Evolutionary conservation across 2,797 vertebrate species (phyloP), one percentile per base, ranked within the genome.

Genomic region (Yasuhikotakia modesta): DNA sequence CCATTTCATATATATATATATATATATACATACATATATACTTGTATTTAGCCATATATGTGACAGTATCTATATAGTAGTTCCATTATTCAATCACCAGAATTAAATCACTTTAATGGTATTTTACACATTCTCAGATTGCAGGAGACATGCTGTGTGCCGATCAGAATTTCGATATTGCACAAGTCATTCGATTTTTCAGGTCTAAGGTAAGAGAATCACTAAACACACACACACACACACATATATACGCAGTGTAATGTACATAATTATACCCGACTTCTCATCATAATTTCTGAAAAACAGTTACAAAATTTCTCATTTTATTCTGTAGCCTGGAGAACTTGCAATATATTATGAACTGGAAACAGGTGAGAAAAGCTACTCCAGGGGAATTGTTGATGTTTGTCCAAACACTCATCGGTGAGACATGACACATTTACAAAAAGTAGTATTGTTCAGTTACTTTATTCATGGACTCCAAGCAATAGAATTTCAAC

Each of bases 121-220:
- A 24, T 79, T 64, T 73, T 66, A n/a, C 22, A 3, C 14, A 17
- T 57, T 1, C 78, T 4, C 84, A 95, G 94, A 92, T 95, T 55
- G 94, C 94, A 27, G 94, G 94, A 52, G 94, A 95, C 87, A 95
- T 95, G 94, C 90, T 95, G 45, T 95, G 93, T 87, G 89, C 92
- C 0, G 94, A 95, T 87, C 93, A 93, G 71, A 94, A 95, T 84
- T 94, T 95, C 87, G 93, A 95, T 78, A 91, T 95, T 5, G 91
- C 87, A 53, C 94, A 95, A 82, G 94, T 95, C 14, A 87, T 94
- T 45, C 90, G 93, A 57, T 95, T 95, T 90, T 95, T 95, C 87
- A 91, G 85, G 74, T 93, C 93, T 32, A 92, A 94, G 91, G 94
- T 94, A 80, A 90, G 85, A 72, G 39, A 52, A 19, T 13, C 12